Percentiles rank a stretch among this genome's conserved stretches.
Evolutionary conservation across 1,140 invertebrate genomes (phyloP).

Genomic region (Bombus vancouverensis): DNA sequence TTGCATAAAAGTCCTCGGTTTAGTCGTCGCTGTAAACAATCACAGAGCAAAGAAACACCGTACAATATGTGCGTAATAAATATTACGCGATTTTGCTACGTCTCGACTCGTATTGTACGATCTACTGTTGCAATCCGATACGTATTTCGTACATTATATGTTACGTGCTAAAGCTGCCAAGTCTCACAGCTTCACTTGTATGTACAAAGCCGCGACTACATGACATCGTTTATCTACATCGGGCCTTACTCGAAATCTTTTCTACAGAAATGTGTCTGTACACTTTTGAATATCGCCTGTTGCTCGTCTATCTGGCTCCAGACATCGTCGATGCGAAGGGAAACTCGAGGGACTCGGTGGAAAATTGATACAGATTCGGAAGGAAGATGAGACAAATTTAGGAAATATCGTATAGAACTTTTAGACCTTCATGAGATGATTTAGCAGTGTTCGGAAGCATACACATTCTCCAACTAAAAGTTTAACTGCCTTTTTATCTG

Average conservation of each 20-base stretch:
- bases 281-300: neutral
- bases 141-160: neutral
- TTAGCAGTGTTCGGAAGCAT: too few relatives aligned
- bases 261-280: too few relatives aligned
- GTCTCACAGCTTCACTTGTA: neutral
- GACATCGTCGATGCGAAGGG: neutral
- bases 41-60: too few relatives aligned
- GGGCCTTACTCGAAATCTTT: neutral
- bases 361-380: neutral
- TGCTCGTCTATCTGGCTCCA: neutral
- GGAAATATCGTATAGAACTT: neutral
- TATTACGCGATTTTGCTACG: neutral
- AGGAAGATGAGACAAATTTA: neutral
- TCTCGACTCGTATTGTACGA: neutral
- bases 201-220: neutral
- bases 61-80: neutral
- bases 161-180: neutral
- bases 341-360: neutral
- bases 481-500: too few relatives aligned
- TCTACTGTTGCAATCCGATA: neutral
- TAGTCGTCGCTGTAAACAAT: neutral
- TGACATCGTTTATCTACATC: neutral
- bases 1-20: neutral
- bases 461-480: too few relatives aligned
- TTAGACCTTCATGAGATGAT: fast-evolving